Evolutionary conservation across 2,888 invertebrate species (phyloP).

Genomic region (Aquatica leii): DNA sequence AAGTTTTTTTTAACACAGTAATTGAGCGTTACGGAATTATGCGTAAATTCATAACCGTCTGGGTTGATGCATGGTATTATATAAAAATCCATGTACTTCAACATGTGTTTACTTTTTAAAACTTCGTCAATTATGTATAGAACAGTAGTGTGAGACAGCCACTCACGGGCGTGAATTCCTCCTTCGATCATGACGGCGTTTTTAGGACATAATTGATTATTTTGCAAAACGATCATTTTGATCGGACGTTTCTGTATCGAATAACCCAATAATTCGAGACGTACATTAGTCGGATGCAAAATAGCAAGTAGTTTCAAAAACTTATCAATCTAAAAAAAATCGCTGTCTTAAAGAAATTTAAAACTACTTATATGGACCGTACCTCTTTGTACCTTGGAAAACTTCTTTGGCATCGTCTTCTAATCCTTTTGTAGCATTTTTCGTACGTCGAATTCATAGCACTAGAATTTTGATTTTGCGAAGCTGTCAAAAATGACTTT

Average conservation of each 20-base stretch:
- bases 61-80: slow-evolving; percentile 47
- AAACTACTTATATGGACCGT: neutral
- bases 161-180: slow-evolving; percentile 46
- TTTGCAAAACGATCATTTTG: slow-evolving; percentile 36
- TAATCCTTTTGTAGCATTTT: neutral
- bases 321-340: slow-evolving; percentile 35
- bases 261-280: slow-evolving; percentile 40
- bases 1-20: neutral
- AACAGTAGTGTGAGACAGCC: slow-evolving; percentile 42
- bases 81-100: slow-evolving; percentile 43
- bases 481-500: neutral
- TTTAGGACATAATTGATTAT: slow-evolving; percentile 25
- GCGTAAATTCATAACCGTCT: slow-evolving; percentile 46
- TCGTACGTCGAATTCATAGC: slow-evolving; percentile 5
- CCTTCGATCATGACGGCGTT: slow-evolving; percentile 41
- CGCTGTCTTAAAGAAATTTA: no score
- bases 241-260: slow-evolving; percentile 41
- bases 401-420: slow-evolving; percentile 28
- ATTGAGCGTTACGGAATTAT: slow-evolving; percentile 34
- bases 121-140: slow-evolving; percentile 43
- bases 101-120: slow-evolving; percentile 26
- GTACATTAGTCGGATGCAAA: slow-evolving; percentile 33
- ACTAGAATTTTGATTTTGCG: neutral
- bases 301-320: slow-evolving; percentile 31
- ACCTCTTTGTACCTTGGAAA: slow-evolving; percentile 36